phyloP scores from a whole-genome alignment of 2,888 invertebrate genomes.

The Bimastos eiseni region DNA sequence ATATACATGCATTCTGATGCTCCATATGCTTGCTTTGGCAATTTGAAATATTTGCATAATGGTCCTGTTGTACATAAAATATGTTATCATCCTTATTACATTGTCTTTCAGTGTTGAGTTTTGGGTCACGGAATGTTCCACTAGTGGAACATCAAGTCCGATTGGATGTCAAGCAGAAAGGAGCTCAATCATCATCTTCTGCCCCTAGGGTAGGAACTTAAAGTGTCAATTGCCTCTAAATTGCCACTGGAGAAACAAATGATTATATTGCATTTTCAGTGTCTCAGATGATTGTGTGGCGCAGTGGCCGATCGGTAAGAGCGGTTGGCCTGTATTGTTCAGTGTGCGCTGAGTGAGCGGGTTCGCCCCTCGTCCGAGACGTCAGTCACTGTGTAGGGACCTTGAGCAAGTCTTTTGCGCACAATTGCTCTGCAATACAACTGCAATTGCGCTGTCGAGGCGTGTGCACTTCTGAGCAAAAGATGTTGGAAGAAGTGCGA shows the following conservation, averaged over 20 bases:
- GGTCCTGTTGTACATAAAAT: neutral
- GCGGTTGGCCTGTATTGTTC: too few relatives aligned
- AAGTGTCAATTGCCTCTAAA: neutral
- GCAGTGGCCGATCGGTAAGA: too few relatives aligned
- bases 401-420: too few relatives aligned
- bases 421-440: too few relatives aligned
- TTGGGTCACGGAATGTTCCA: neutral
- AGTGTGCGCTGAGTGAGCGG: too few relatives aligned
- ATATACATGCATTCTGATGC: neutral
- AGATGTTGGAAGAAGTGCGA: too few relatives aligned
- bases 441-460: too few relatives aligned
- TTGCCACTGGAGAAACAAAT: neutral
- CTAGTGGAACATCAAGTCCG: neutral
- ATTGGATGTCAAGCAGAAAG: neutral
- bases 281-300: too few relatives aligned
- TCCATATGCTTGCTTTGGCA: neutral
- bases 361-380: too few relatives aligned
- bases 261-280: neutral
- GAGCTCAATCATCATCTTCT: neutral
- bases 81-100: neutral
- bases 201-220: neutral
- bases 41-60: neutral
- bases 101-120: conserved; percentile 13
- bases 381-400: too few relatives aligned
- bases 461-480: too few relatives aligned